Conservation (phyloP, 2,888 invertebrate species). For the Allacma fusca region DNA sequence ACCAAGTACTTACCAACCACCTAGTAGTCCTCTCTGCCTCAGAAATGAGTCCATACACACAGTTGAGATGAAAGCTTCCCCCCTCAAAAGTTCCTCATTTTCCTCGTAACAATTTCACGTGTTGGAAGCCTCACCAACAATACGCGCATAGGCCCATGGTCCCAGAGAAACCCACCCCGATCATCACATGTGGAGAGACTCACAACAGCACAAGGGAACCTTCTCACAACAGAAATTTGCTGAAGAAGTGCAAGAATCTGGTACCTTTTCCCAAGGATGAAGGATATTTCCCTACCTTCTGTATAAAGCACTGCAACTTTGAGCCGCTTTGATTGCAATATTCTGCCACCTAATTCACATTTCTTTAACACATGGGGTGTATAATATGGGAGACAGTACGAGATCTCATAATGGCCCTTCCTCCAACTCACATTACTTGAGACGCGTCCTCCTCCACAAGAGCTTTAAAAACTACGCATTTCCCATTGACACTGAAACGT, state of each 20-base stretch:
- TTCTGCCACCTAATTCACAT: too few relatives aligned
- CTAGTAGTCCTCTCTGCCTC: neutral
- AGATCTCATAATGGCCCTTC: neutral
- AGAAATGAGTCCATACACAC: neutral
- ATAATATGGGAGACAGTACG: neutral
- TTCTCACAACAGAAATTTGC: neutral
- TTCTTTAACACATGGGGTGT: neutral
- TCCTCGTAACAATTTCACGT: neutral
- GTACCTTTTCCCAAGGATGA: neutral
- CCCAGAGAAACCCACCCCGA: too few relatives aligned
- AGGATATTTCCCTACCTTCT: too few relatives aligned
- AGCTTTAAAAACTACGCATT: neutral
- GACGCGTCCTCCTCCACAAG: neutral
- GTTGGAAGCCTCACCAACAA: neutral
- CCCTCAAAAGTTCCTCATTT: neutral
- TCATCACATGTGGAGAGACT: neutral
- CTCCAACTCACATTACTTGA: neutral
- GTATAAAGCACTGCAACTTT: too few relatives aligned
- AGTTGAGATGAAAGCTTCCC: neutral
- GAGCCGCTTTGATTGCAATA: too few relatives aligned
- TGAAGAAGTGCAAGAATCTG: neutral
- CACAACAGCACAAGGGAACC: neutral
- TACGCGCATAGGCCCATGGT: neutral
- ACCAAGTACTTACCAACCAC: constrained; percentile 2
- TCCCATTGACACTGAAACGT: constrained; percentile 9